These are phyloP conservation scores for Natator depressus DNA, from an alignment of 2,113 vertebrate species.

Conservation along the genomic window DNA sequence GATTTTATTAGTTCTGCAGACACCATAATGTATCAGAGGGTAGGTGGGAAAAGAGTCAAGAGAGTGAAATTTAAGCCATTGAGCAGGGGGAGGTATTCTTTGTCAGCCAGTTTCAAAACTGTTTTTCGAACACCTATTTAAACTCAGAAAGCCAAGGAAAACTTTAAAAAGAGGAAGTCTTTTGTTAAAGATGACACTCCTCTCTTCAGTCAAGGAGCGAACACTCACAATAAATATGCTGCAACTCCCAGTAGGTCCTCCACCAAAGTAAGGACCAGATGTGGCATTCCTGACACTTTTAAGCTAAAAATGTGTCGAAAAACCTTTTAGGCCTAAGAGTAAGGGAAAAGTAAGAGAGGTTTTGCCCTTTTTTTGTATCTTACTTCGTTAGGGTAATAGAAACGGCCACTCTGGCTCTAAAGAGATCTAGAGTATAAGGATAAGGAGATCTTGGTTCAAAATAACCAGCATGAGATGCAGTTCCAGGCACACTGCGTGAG, in stretches of 20 bases:
- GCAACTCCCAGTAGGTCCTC: not conserved
- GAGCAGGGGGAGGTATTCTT: not conserved
- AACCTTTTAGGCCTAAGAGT: not conserved
- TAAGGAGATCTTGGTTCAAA: not conserved
- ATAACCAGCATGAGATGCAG: not conserved
- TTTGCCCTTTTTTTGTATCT: not conserved
- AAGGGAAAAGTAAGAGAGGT: no score
- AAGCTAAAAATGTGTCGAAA: not conserved
- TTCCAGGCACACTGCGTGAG: not conserved
- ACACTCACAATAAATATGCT: not conserved
- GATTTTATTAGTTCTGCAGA: not conserved
- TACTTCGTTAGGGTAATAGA: not conserved
- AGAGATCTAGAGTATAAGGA: not conserved
- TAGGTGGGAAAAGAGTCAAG: not conserved
- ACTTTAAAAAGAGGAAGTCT: not conserved
- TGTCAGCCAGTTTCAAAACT: not conserved
- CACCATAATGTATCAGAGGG: not conserved
- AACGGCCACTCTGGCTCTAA: not conserved
- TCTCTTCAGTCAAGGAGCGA: not conserved
- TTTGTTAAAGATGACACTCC: not conserved
- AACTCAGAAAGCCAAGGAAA: not conserved
- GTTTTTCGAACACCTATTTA: not conserved
- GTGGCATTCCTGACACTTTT: not conserved
- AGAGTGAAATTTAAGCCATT: not conserved
- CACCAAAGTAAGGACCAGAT: not conserved